Percentiles rank a stretch among this genome's conserved stretches.
phyloP scores from a whole-genome alignment of 1,140 invertebrate species.

The Sitodiplosis mosellana region DNA sequence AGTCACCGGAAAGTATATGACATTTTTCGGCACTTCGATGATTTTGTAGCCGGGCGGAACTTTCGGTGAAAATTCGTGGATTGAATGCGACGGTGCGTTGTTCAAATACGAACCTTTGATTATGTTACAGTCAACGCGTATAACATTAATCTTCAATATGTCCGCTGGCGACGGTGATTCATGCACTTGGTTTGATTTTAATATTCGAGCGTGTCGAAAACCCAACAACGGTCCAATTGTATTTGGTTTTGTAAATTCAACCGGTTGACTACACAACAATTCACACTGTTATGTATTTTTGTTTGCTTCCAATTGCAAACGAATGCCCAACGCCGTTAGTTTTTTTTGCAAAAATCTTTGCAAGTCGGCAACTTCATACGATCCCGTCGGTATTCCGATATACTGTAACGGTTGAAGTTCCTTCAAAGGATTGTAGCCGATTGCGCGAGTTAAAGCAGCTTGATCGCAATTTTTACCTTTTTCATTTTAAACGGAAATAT shows the following conservation, averaged over 20 bases:
- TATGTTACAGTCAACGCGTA: slow-evolving; percentile 12
- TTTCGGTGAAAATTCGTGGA: slow-evolving; percentile 16
- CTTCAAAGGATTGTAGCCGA: no score
- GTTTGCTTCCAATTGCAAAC: not conserved
- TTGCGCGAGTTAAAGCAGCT: no score
- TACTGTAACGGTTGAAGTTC: no score
- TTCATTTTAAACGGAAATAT: no score
- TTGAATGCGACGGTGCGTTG: slow-evolving; percentile 10
- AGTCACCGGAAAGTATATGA: slow-evolving; percentile 19
- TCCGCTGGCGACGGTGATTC: slow-evolving; percentile 7
- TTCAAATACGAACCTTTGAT: slow-evolving; percentile 14
- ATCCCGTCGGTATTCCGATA: slow-evolving; percentile 17
- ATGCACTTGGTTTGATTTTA: slow-evolving; percentile 6
- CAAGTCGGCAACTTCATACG: slow-evolving; percentile 20
- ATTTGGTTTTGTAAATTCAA: slow-evolving; percentile 6
- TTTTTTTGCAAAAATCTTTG: not conserved
- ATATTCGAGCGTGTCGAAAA: slow-evolving; percentile 5
- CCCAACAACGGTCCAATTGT: slow-evolving; percentile 9
- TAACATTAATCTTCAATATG: slow-evolving; percentile 10
- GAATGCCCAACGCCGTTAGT: not conserved
- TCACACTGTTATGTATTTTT: not conserved
- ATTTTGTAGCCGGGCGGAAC: no score
- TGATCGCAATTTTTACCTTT: no score
- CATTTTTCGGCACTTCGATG: slow-evolving; percentile 11
- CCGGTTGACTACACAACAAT: not conserved